Evolutionary conservation across 2,888 invertebrate genomes (phyloP).

Genomic region (Hyppa rectilinea): DNA sequence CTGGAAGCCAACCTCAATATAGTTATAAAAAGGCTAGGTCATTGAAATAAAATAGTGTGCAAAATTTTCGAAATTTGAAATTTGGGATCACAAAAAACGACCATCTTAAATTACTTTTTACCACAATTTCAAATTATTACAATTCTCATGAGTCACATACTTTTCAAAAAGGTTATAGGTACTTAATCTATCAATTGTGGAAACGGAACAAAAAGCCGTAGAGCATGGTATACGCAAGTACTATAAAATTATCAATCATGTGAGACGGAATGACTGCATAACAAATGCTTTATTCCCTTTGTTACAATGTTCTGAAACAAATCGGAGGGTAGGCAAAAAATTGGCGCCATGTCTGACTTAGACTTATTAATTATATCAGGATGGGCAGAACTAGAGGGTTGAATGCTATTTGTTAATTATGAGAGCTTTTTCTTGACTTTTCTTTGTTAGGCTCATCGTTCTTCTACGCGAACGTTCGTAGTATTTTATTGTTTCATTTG

Average conservation of each 20-base stretch:
- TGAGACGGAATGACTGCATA: conserved; percentile 56
- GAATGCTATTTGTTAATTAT: conserved; percentile 43
- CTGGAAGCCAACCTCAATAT: no score
- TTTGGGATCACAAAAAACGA: no score
- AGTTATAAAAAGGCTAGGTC: no score
- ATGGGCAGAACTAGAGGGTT: conserved; percentile 42
- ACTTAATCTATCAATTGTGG: conserved; percentile 37
- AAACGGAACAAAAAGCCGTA: conserved; percentile 26
- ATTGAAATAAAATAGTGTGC: no score
- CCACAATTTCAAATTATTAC: not conserved
- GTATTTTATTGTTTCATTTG: conserved; percentile 6
- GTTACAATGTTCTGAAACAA: conserved; percentile 41
- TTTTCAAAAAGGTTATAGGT: not conserved
- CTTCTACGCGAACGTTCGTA: conserved; percentile 15
- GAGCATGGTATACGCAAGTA: not conserved
- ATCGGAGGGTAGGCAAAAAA: conserved; percentile 47
- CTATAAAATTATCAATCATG: conserved; percentile 55
- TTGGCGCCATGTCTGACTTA: conserved; percentile 64
- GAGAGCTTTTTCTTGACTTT: conserved; percentile 48
- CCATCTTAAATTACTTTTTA: not conserved
- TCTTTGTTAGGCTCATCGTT: conserved; percentile 31
- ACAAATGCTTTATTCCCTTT: conserved; percentile 40
- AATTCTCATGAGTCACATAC: conserved; percentile 11
- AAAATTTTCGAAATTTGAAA: no score
- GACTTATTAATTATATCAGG: conserved; percentile 40